Evolutionary conservation across 2,888 invertebrate species (phyloP).

Genomic region (Chrysina gloriosa): DNA sequence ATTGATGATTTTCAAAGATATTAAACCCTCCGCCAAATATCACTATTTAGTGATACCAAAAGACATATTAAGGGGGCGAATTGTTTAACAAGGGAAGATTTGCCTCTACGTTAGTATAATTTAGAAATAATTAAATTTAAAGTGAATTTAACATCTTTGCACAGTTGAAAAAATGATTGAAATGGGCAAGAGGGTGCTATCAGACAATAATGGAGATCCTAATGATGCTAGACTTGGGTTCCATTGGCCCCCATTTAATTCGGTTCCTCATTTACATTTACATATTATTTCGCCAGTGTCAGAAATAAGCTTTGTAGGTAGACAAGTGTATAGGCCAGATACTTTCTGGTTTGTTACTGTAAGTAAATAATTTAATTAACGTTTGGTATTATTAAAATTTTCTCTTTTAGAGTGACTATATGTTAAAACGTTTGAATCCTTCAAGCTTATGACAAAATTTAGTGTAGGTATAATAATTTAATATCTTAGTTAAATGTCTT

Average conservation of each 20-base stretch:
- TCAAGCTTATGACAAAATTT: neutral
- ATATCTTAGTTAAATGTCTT: neutral
- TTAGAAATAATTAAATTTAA: constrained; percentile 27
- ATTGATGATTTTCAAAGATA: constrained; percentile 84
- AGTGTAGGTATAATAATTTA: neutral
- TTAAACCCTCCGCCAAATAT: constrained; percentile 81
- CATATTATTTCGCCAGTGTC: constrained; percentile 86
- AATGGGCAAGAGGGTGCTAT: constrained; percentile 67
- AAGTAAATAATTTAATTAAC: constrained; percentile 51
- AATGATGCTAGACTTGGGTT: constrained; percentile 75
- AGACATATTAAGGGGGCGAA: constrained; percentile 82
- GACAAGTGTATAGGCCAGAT: constrained; percentile 77
- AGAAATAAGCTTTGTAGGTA: constrained; percentile 76
- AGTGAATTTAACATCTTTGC: constrained; percentile 41
- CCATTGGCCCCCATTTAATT: constrained; percentile 92
- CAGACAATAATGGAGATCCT: constrained; percentile 65
- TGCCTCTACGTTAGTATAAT: constrained; percentile 73
- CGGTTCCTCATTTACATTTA: constrained; percentile 84
- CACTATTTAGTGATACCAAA: constrained; percentile 84
- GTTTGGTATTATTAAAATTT: neutral
- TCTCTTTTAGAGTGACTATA: constrained; percentile 37
- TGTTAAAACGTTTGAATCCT: constrained; percentile 25
- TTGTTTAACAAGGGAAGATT: constrained; percentile 73
- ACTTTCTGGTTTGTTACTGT: constrained; percentile 88
- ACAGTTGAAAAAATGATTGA: constrained; percentile 77